Base-by-base conservation (phyloP, 2,888 invertebrate genomes). In the Tuta absoluta region DNA sequence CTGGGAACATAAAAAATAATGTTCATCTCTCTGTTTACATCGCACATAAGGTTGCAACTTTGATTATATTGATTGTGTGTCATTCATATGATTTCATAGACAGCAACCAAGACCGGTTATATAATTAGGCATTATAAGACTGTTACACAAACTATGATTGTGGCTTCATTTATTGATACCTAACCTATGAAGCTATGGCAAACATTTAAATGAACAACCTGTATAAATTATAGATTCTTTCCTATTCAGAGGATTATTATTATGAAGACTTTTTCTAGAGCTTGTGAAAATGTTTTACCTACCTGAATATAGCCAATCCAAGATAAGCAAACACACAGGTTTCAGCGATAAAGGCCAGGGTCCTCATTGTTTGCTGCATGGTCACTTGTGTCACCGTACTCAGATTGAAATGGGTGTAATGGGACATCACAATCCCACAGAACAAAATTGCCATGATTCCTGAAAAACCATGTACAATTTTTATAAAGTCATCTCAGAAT, bases 361-460 rank as follows among this genome's bases (percentile, higher is more conserved):
- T 99, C 77, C 98, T 93, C 95, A 99, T 97, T 0, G 99, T 99
- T 87, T 99, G 99, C 84, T 99, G 99, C 96, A 99, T 99, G 3
- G 99, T 99, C 62, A 99, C 98, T 92, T 99, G 99, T 0, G 99
- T 99, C 21, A 99, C 96, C 0, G 99, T 99, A 0, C 99, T 99
- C 53, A 99, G 91, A 86, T 99, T 99, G 80, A 97, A 98, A 92
- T 99, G 99, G 14, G 99, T 99, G 85, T 99, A 99, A 86, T 99
- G 99, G 0, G 99, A 99, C 99, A 99, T 99, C 0, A 99, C 98
- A 79, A 99, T 98, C 8, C 99, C 99, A 91, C 98, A 98, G 85
- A 99, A 99, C 72, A 99, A 89, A 78, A 99, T 99, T 8, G 99
- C 99, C 99, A 99, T 99, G 66, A 99, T 99, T 68, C 99, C 98